Evolutionary conservation across 2,888 invertebrate species (phyloP), one percentile per base, ranked within the genome.

Genomic region (Hirtodrosophila confusa): DNA sequence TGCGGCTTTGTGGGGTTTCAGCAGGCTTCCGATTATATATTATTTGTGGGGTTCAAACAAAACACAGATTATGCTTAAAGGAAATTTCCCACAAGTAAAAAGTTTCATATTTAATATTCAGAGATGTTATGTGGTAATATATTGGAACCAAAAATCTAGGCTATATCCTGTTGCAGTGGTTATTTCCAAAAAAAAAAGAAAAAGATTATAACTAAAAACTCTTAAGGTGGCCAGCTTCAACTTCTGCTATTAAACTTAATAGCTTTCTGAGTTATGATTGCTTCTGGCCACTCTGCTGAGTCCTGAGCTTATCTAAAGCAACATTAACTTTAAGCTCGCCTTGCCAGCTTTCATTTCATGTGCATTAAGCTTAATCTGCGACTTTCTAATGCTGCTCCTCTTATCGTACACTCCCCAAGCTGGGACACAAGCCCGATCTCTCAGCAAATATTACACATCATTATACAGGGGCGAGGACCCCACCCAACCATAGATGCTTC

Each of bases 361-460:
- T 76, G 77, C 78, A 83, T 80, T 80, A 70, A 51, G 80, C 57
- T 60, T 72, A 72, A 80, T 74, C 64, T 69, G 39, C 51, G 68
- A 86, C 80, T 80, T 80, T 80, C 80, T 84, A 80, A 86, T 84
- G 74, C 86, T 55, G 43, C 53, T 64, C 40, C 61, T 69, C 75
- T 64, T 74, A 39, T 49, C 67, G 57, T 27, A 39, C 44, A 60
- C 55, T 54, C 65, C 53, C 69, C 55, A 36, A 57, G 27, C 57
- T 57, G 41, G 27, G 51, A 45, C 41, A 64, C 53, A 31, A 36
- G 53, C 23, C 41, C 41, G 66, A 64, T 64, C 64, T 64, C 40
- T 29, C 37, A 29, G 31, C 62, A 63, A 63, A 63, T 72, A 69
- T 86, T 84, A 75, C 85, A 82, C 80, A 86, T 82, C 85, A 84